These are phyloP conservation scores for Gulo gulo DNA, from an alignment of 2,113 vertebrate species.

Conservation along the genomic window DNA sequence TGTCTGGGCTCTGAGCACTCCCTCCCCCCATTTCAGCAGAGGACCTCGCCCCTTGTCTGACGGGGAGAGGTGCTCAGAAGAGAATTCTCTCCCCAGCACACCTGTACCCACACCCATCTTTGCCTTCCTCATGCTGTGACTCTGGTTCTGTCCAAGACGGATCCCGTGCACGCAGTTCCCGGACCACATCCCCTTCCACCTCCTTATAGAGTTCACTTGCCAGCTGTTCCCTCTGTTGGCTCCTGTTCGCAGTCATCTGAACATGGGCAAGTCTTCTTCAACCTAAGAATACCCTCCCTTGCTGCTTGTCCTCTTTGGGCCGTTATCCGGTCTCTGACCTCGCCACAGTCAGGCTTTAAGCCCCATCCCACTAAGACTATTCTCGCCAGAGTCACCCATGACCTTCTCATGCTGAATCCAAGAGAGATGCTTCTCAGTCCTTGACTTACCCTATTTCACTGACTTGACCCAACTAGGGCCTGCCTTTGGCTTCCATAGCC, in stretches of 20 bases:
- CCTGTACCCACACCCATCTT: not conserved
- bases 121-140: not conserved
- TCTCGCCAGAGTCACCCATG: not conserved
- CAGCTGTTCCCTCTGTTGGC: not conserved
- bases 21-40: not conserved
- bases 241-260: not conserved
- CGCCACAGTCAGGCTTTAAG: not conserved
- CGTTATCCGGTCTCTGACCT: not conserved
- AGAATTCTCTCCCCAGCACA: not conserved
- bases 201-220: not conserved
- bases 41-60: not conserved
- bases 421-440: not conserved
- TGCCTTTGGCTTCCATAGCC: not conserved
- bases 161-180: not conserved
- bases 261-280: not conserved
- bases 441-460: not conserved
- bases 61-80: not conserved
- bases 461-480: not conserved
- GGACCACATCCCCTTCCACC: not conserved
- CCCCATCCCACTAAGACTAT: not conserved
- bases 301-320: not conserved
- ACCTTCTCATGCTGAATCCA: not conserved
- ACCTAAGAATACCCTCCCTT: not conserved
- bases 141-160: not conserved
- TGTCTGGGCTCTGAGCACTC: not conserved